Conservation (phyloP, 2,888 invertebrate genomes). For the Troglohyphantes excavatus region DNA sequence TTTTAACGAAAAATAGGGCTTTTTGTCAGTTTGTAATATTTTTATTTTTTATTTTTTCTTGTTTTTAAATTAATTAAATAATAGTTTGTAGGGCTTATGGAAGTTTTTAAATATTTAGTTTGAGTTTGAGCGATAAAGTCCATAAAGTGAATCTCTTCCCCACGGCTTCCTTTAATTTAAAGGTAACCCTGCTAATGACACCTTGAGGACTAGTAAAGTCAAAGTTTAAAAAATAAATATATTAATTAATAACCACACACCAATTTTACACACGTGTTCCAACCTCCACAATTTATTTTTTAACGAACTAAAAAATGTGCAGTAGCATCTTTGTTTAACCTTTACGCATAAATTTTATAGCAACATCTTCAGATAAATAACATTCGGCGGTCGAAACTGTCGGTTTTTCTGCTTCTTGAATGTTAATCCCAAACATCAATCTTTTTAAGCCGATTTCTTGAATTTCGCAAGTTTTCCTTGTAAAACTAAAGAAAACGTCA, state of each 20-base stretch:
- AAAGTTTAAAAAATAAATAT: conserved; percentile 51
- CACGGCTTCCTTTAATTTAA: background rate
- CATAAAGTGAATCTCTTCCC: too few species aligned
- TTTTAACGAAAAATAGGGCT: too few species aligned
- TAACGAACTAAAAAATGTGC: too few species aligned
- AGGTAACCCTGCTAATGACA: conserved; percentile 66
- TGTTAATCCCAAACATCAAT: conserved; percentile 21
- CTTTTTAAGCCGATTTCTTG: conserved; percentile 38
- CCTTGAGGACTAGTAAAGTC: conserved; percentile 72
- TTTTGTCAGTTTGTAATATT: too few species aligned
- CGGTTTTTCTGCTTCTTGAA: background rate
- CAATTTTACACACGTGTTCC: conserved; percentile 58
- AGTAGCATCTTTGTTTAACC: background rate
- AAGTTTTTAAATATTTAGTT: too few species aligned
- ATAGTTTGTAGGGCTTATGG: too few species aligned
- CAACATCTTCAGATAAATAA: background rate
- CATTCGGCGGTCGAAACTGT: background rate
- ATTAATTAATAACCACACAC: background rate
- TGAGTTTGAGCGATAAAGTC: too few species aligned
- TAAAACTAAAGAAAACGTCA: background rate
- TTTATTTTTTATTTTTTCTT: too few species aligned
- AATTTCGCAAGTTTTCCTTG: conserved; percentile 23
- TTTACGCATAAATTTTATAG: background rate
- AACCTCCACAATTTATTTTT: background rate
- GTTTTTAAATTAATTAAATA: too few species aligned